phyloP scores from a whole-genome alignment of 2,797 vertebrate genomes.

The Uromys caudimaculatus region DNA sequence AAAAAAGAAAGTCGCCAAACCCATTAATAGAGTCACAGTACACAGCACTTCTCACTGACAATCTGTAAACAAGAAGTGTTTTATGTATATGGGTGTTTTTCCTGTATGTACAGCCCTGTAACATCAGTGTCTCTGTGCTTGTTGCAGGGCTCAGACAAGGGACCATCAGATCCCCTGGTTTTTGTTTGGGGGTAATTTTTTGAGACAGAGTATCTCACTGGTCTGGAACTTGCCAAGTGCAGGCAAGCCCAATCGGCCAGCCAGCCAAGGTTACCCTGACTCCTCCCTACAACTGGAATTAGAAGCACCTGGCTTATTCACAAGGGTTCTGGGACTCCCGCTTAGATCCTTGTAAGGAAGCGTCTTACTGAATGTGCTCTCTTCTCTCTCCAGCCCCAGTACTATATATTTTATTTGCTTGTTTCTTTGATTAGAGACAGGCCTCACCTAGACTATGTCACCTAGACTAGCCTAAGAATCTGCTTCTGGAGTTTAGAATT shows the following conservation, averaged over 20 bases:
- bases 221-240: not conserved
- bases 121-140: not conserved
- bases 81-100: not conserved
- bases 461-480: not conserved
- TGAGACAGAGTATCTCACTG: not conserved
- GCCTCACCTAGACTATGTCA: not conserved
- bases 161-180: too few relatives aligned
- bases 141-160: not conserved
- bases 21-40: not conserved
- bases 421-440: not conserved
- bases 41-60: not conserved
- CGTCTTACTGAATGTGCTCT: not conserved
- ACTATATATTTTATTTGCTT: not conserved
- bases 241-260: not conserved
- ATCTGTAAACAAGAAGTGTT: not conserved
- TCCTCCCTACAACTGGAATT: not conserved
- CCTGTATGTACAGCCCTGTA: not conserved
- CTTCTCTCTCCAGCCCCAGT: not conserved
- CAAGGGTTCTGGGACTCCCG: not conserved
- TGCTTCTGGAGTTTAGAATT: not conserved
- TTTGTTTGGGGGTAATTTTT: not conserved
- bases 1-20: not conserved
- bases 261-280: too few relatives aligned
- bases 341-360: not conserved
- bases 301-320: not conserved